Conservation (phyloP, 2,113 vertebrate species). For the Danio rerio region GRCz12tu NC_133189.1:53701001-53701500, state of each 20-base stretch:
- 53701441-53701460: not conserved
- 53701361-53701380: conserved; percentile 84
- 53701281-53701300: conserved; percentile 73
- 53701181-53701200: no score
- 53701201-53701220: not conserved
- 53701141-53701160: no score
- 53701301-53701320: conserved; percentile 70
- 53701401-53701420: not conserved
- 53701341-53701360: conserved; percentile 77
- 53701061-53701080: no score
- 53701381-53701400: not conserved
- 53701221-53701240: not conserved
- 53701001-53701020: no score
- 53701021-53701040: no score
- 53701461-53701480: not conserved
- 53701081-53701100: no score
- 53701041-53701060: no score
- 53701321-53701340: conserved; percentile 79
- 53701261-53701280: conserved; percentile 81
- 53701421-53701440: not conserved
- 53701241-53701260: not conserved
- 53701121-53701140: no score
- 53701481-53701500: not conserved
- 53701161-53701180: no score
- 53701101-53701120: no score